Conservation (phyloP, 2,113 vertebrate species). For the Poecile atricapillus region DNA sequence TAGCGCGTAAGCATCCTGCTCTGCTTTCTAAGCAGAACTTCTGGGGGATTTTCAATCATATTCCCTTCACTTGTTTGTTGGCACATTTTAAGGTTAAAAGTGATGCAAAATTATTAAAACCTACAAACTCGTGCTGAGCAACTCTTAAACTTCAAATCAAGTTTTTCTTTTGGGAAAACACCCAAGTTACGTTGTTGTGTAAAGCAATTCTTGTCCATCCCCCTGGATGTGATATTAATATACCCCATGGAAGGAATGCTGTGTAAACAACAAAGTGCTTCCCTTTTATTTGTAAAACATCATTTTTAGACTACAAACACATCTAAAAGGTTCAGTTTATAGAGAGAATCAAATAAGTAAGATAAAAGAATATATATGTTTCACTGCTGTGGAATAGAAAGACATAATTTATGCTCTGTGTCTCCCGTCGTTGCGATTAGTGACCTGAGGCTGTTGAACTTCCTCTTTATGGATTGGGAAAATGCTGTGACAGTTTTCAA, state of each 20-base stretch:
- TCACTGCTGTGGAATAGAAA: slow-evolving; percentile 13
- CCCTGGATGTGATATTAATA: not conserved
- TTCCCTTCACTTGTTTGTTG: not conserved
- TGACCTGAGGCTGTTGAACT: slow-evolving; percentile 79
- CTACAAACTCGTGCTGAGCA: not conserved
- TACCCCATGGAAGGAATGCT: not conserved
- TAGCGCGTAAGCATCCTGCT: not conserved
- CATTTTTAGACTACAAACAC: not conserved
- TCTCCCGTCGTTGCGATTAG: slow-evolving; percentile 43
- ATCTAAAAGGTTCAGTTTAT: not conserved
- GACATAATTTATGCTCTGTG: slow-evolving; percentile 47
- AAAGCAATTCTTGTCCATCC: not conserved
- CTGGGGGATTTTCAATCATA: not conserved
- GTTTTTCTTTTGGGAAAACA: not conserved
- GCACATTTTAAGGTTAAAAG: not conserved
- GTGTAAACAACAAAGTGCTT: not conserved
- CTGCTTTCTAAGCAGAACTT: slow-evolving; percentile 6
- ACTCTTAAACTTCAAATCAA: not conserved
- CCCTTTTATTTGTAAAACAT: not conserved
- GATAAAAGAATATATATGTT: slow-evolving; percentile 27
- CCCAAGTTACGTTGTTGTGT: not conserved
- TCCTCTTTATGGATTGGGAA: slow-evolving; percentile 73
- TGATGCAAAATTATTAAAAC: not conserved
- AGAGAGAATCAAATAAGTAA: slow-evolving; percentile 22
- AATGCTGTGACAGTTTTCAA: slow-evolving; percentile 74